Conservation (phyloP, 2,113 vertebrate species). For the Drymodes brunneopygia region DNA sequence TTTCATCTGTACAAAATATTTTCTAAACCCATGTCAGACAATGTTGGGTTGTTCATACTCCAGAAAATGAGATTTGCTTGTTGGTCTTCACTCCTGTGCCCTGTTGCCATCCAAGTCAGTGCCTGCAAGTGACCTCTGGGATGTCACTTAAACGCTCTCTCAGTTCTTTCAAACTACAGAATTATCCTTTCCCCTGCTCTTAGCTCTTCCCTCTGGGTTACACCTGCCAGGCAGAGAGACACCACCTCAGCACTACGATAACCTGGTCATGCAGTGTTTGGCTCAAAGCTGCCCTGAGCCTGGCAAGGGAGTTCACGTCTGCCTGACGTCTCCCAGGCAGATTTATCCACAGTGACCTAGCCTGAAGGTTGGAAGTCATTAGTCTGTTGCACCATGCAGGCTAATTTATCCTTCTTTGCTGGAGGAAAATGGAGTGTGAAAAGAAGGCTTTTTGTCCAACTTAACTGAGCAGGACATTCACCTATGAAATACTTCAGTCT, state of each 20-base stretch:
- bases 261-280: fast-evolving
- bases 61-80: background rate
- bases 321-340: background rate
- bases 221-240: background rate
- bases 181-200: background rate
- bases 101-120: background rate
- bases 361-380: background rate
- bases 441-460: background rate
- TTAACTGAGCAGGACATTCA: background rate
- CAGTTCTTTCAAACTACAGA: fast-evolving
- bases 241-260: background rate
- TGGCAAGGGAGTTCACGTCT: background rate
- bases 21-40: background rate
- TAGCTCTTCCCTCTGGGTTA: background rate
- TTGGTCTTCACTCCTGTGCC: background rate
- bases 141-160: background rate
- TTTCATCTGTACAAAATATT: background rate
- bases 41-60: background rate
- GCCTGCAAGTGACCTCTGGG: background rate
- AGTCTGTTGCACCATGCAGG: fast-evolving
- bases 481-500: background rate
- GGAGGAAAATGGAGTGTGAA: conserved; percentile 7
- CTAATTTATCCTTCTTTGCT: background rate
- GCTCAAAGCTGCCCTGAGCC: background rate
- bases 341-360: background rate